These are phyloP conservation scores for Setipinna tenuifilis DNA, from an alignment of 2,797 vertebrate genomes.

Conservation along the genomic window DNA sequence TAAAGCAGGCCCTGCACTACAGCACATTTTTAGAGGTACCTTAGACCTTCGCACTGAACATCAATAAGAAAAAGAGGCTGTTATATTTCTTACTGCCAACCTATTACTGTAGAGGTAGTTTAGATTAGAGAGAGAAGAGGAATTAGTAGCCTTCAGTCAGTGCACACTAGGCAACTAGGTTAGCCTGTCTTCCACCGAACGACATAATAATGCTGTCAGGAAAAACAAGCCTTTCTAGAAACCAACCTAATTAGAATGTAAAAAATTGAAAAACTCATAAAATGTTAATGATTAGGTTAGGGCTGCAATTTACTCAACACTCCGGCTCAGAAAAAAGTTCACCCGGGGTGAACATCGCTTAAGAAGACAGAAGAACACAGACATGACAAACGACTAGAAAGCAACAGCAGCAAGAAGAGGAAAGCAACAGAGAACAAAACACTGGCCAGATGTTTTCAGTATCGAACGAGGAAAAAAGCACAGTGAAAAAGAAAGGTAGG, in stretches of 20 bases:
- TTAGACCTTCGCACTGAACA: background rate
- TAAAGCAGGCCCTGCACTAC: too few relatives aligned
- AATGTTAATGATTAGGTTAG: background rate
- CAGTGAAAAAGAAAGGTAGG: background rate
- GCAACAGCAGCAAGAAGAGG: background rate
- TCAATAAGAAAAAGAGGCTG: background rate
- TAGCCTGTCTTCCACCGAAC: background rate
- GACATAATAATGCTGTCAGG: background rate
- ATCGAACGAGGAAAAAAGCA: background rate
- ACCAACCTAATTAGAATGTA: background rate
- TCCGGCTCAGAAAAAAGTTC: background rate
- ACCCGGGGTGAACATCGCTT: background rate
- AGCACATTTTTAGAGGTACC: too few relatives aligned
- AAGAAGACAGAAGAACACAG: constrained; percentile 10
- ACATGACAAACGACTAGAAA: background rate
- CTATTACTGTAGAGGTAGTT: background rate
- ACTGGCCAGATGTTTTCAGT: background rate
- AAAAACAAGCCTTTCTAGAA: background rate
- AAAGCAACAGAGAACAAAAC: background rate
- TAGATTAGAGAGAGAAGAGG: background rate
- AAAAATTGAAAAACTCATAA: background rate
- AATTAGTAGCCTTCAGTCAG: background rate
- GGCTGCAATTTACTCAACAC: background rate
- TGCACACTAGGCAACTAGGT: background rate
- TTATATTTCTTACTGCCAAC: background rate